Evolutionary conservation across 2,888 invertebrate species (phyloP).

Genomic region (Apotomis turbidana): DNA sequence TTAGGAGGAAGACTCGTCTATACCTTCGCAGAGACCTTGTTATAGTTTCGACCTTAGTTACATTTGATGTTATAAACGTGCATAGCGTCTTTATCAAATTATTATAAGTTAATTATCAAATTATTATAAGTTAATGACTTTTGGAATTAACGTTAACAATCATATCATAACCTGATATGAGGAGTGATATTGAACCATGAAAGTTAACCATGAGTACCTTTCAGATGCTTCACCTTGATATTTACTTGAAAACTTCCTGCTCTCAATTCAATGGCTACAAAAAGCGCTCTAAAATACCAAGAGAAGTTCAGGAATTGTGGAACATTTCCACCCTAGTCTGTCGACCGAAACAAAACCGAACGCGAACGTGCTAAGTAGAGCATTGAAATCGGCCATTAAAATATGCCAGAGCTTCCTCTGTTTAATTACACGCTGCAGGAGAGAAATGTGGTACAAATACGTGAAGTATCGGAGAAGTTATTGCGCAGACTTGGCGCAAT

Average conservation of each 20-base stretch:
- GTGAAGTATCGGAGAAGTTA: constrained; percentile 49
- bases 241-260: constrained; percentile 76
- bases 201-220: constrained; percentile 30
- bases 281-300: constrained; percentile 22
- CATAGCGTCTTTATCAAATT: not conserved
- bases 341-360: constrained; percentile 58
- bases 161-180: not conserved
- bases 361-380: constrained; percentile 62
- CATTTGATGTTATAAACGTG: constrained; percentile 20
- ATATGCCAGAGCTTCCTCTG: constrained; percentile 54
- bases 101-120: constrained; percentile 5
- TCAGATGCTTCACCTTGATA: constrained; percentile 71
- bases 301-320: constrained; percentile 43
- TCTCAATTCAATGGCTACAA: constrained; percentile 44
- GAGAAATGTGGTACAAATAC: constrained; percentile 47
- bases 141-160: not conserved
- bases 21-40: constrained; percentile 30
- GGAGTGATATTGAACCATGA: constrained; percentile 15
- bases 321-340: constrained; percentile 46
- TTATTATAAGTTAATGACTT: constrained; percentile 1
- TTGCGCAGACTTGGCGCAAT: constrained; percentile 62
- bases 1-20: constrained; percentile 50
- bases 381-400: constrained; percentile 67
- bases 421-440: constrained; percentile 54
- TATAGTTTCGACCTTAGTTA: constrained; percentile 23